Base-by-base conservation (phyloP, 2,888 invertebrate species). In the Campopleginae sp. region DNA sequence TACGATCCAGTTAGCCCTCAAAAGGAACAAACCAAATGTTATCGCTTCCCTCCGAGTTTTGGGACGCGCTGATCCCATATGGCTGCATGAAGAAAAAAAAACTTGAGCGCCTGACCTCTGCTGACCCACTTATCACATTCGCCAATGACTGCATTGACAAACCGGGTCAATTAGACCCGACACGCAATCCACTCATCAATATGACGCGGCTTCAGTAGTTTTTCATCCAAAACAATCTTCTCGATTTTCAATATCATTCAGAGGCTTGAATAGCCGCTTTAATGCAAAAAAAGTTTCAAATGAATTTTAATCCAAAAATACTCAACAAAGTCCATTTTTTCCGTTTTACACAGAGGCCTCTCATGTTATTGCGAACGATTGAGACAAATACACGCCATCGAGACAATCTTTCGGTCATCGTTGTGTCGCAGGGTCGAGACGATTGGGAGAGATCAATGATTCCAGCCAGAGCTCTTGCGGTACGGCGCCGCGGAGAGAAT, bases 381-480 rank as follows among this genome's bases (percentile, higher is more conserved):
- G 48, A 48, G 31, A 70, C 70, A 46, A 46, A 48, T 48, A 17
- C 48, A 10, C 31, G 19, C 48, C n/a, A 8, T 27, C 31, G 8
- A 70, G 44, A 48, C 8, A 27, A 70, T 70, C 70, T 70, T 48
- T 48, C 48, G 27, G 44, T 48, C 48, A 70, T 70, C 27, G 48
- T 31, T 44, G 17, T n/a, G 33, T n/a, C 42, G 27, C 58, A 66
- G 54, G 68, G 27, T 54, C 70, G 48, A 14, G 54, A 54, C 17
- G 27, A 31, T 38, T 27, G 17, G 42, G 48, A 44, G 48, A 77
- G 66, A 84, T 84, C 76, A 61, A 77, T 46, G 70, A 68, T 74
- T 68, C 72, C 31, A 51, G 31, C 65, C 65, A 23, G 10, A 63
- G 66, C 54, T 54, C 31, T 33, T 48, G 19, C 48, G 48, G n/a